phyloP scores from a whole-genome alignment of 2,888 invertebrate species.

The Acrobasis suavella region DNA sequence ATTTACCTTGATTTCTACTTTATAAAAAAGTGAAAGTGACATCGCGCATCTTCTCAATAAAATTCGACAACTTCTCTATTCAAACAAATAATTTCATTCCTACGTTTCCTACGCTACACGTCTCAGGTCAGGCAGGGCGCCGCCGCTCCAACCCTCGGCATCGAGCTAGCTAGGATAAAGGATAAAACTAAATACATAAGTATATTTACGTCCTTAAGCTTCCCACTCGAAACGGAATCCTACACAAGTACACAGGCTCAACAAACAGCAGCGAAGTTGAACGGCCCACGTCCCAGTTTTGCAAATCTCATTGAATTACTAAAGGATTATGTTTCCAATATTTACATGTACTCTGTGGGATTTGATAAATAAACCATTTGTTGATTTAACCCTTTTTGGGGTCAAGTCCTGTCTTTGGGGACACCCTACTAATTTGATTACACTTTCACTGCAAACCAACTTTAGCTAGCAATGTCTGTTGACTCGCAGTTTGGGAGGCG shows the following conservation, averaged over 20 bases:
- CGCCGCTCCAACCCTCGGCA: too few relatives aligned
- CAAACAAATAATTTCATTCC: too few relatives aligned
- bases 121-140: too few relatives aligned
- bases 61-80: too few relatives aligned
- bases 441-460: too few relatives aligned
- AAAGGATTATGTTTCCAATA: slow-evolving; percentile 19
- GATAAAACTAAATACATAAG: not conserved
- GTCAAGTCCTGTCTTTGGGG: not conserved
- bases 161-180: not conserved
- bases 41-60: too few relatives aligned
- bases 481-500: not conserved
- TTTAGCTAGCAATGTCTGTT: too few relatives aligned
- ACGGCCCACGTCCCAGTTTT: slow-evolving; percentile 13
- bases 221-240: slow-evolving; percentile 4
- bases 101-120: too few relatives aligned
- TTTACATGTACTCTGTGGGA: slow-evolving; percentile 4
- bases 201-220: not conserved
- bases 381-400: slow-evolving; percentile 13
- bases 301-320: slow-evolving; percentile 5
- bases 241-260: not conserved
- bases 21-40: too few relatives aligned
- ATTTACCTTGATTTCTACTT: too few relatives aligned
- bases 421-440: too few relatives aligned
- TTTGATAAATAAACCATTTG: slow-evolving; percentile 14
- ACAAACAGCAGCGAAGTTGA: slow-evolving; percentile 9